These are phyloP conservation scores for Dynastes tityus DNA, from an alignment of 2,888 invertebrate genomes.

Conservation along the genomic window DNA sequence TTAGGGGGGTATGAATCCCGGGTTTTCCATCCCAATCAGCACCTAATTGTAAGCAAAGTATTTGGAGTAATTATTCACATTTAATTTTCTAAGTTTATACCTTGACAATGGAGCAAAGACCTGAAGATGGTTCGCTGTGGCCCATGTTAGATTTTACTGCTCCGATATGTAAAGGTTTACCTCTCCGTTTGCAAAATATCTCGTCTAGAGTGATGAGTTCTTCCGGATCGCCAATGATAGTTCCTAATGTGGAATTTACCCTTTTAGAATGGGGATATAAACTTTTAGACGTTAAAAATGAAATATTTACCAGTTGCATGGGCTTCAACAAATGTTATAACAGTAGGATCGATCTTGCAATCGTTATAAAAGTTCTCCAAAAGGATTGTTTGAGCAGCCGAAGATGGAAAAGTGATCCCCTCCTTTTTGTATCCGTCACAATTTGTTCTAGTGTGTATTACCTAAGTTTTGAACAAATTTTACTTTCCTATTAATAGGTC, in stretches of 20 bases:
- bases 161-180: no score
- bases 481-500: no score
- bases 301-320: no score
- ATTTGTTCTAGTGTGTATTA: constrained; percentile 65
- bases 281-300: no score
- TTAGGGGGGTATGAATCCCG: constrained; percentile 78
- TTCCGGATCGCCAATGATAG: constrained; percentile 91
- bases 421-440: constrained; percentile 68
- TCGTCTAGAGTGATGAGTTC: constrained; percentile 86
- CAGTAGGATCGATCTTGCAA: constrained; percentile 76
- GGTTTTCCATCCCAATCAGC: constrained; percentile 81
- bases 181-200: no score
- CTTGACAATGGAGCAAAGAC: constrained; percentile 88
- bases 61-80: background rate
- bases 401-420: constrained; percentile 68
- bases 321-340: constrained; percentile 62
- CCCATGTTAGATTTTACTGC: constrained; percentile 90
- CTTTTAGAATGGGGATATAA: no score
- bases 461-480: constrained; percentile 44
- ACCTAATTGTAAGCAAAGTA: constrained; percentile 59
- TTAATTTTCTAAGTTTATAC: constrained; percentile 67
- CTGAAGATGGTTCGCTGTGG: constrained; percentile 91
- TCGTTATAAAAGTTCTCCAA: constrained; percentile 79
- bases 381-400: constrained; percentile 75
- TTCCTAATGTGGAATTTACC: constrained; percentile 70